Percentiles rank a stretch among this genome's conserved stretches.
These are phyloP conservation scores for Spilosoma lubricipeda DNA, from an alignment of 2,888 invertebrate species.

Conservation along the genomic window DNA sequence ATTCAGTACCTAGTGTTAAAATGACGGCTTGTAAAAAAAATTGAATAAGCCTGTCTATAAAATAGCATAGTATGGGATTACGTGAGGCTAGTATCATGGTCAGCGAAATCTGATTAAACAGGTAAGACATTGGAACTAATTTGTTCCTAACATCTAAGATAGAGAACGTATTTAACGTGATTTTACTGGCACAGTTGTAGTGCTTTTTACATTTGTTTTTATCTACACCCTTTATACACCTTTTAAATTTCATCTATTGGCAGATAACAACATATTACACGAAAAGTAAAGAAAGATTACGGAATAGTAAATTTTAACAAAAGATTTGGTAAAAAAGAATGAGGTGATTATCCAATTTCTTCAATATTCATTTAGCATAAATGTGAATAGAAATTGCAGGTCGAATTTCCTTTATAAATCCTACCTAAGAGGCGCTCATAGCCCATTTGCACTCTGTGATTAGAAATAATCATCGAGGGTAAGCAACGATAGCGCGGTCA, in stretches of 20 bases:
- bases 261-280: background rate
- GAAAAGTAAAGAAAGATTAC: background rate
- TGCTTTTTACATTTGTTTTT: background rate
- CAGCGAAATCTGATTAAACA: background rate
- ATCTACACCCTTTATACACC: background rate
- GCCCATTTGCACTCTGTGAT: no score
- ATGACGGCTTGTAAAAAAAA: background rate
- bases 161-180: background rate
- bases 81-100: background rate
- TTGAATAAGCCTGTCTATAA: constrained; percentile 1
- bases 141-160: background rate
- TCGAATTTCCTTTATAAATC: no score
- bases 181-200: background rate
- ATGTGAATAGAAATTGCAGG: no score
- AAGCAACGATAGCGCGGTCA: no score
- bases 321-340: no score
- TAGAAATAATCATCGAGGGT: no score
- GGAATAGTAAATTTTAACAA: background rate
- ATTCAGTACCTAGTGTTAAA: no score
- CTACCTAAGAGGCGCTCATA: no score
- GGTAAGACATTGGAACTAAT: background rate
- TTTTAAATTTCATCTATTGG: background rate
- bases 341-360: no score
- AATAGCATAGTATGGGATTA: background rate
- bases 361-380: no score